Evolutionary conservation across 2,797 vertebrate genomes (phyloP), one percentile per base, ranked within the genome.

Genomic region (Anguilla anguilla): DNA sequence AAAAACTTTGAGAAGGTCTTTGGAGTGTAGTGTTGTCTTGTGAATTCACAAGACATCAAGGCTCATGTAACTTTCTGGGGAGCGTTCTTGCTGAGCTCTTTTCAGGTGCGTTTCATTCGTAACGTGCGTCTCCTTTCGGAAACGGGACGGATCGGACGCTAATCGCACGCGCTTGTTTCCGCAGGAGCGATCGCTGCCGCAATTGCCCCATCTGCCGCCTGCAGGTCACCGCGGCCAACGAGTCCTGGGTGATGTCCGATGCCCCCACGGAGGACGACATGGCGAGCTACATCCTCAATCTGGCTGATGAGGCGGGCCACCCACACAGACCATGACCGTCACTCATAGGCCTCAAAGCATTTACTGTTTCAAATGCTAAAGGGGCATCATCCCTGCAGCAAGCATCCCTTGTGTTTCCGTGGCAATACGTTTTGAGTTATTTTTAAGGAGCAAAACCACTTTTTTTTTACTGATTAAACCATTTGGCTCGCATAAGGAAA

Each of bases 211-310:
- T 99, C 88, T 99, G 99, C 88, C 98, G 98, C 79, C 95, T 99
- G 81, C 98, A 99, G 83, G 97, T 99, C 92, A 97, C 97, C 0
- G 97, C 97, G 85, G 96, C 96, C 89, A 97, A 97, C 84, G 98
- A 99, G 39, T 99, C 98, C 1, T 99, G 98, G 98, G 98, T 99
- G 28, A 98, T 99, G 88, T 98, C 99, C 3, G 97, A 99, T 49
- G 97, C 97, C 19, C 99, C 98, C 67, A 98, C 98, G 0, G 97
- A 98, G 92, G 97, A 99, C n/a, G 99, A 99, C 89, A 94, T 99
- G 6, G 98, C 97, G 25, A 96, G 96, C 88, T 99, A 99, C 86
- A 99, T 99, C 91, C 97, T 99, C 49, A 99, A 99, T 94, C 93
- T 99, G 94, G 98, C 98, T 0, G 99, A 99, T 22, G 98, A 99